Evolutionary conservation across 2,113 vertebrate genomes (phyloP).

Genomic region (Ammodytes dubius): DNA sequence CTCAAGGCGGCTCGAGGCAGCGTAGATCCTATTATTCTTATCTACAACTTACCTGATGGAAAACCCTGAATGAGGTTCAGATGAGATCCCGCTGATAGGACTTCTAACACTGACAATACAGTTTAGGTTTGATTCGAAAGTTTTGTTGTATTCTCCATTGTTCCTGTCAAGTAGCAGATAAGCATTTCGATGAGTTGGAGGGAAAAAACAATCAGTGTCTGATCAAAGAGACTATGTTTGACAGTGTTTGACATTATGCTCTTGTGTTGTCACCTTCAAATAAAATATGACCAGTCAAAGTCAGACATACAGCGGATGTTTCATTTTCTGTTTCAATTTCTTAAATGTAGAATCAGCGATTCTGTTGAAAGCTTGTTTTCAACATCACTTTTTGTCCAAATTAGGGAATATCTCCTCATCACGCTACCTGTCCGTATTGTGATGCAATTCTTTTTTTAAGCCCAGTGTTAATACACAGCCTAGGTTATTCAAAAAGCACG

Average conservation of each 20-base stretch:
- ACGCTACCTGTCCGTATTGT: too few species aligned
- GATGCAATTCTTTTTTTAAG: too few species aligned
- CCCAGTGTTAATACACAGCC: too few species aligned
- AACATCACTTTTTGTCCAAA: too few species aligned
- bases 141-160: conserved; percentile 23
- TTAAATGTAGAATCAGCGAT: neutral
- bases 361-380: too few species aligned
- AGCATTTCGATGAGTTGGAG: conserved; percentile 34
- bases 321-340: conserved; percentile 15
- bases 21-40: conserved; percentile 73
- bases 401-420: too few species aligned
- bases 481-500: too few species aligned
- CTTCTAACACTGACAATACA: conserved; percentile 56
- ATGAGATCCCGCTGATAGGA: conserved; percentile 56
- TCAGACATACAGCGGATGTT: conserved; percentile 8
- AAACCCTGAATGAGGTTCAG: conserved; percentile 69
- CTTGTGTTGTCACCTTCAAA: conserved; percentile 35
- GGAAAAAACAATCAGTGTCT: conserved; percentile 26
- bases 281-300: conserved; percentile 14
- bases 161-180: conserved; percentile 57
- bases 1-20: conserved; percentile 40
- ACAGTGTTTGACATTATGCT: conserved; percentile 30
- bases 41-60: conserved; percentile 68
- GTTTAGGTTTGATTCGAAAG: conserved; percentile 43
- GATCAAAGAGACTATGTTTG: conserved; percentile 29